Conservation (phyloP, 2,888 invertebrate genomes). For the Ptilodon capucinus region DNA sequence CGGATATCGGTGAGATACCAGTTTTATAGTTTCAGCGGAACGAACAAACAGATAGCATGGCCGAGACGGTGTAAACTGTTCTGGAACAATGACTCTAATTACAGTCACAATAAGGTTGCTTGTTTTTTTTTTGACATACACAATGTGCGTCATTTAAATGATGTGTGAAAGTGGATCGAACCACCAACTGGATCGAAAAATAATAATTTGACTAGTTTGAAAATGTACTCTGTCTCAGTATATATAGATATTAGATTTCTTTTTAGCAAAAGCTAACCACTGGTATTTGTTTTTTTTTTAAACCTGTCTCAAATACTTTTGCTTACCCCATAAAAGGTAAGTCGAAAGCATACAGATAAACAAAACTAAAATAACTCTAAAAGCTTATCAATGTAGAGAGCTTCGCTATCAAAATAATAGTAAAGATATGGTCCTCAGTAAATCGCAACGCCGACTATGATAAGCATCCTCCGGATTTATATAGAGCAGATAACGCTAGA, state of each 20-base stretch:
- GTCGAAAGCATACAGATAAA: background rate
- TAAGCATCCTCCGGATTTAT: slow-evolving; percentile 30
- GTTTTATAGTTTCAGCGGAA: slow-evolving; percentile 34
- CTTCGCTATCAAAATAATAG: slow-evolving; percentile 25
- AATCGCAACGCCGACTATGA: slow-evolving; percentile 23
- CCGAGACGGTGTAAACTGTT: background rate
- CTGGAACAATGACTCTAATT: background rate
- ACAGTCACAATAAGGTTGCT: no score
- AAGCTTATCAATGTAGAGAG: background rate
- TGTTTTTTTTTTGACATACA: no score
- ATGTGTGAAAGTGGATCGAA: no score
- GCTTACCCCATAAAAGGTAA: background rate
- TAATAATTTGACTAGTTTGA: no score
- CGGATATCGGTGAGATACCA: slow-evolving; percentile 23
- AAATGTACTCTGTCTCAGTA: no score
- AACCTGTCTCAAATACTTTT: no score
- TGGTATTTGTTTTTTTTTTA: no score
- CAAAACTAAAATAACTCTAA: background rate
- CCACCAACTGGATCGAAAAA: no score
- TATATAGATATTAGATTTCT: no score
- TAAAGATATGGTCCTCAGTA: slow-evolving; percentile 28
- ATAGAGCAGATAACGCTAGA: slow-evolving; percentile 17
- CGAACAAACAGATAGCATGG: slow-evolving; percentile 31
- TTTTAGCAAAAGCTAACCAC: no score
- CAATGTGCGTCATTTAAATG: no score